Evolutionary conservation across 2,888 invertebrate species (phyloP), one percentile per base, ranked within the genome.

Genomic region (Orthosia gracilis): DNA sequence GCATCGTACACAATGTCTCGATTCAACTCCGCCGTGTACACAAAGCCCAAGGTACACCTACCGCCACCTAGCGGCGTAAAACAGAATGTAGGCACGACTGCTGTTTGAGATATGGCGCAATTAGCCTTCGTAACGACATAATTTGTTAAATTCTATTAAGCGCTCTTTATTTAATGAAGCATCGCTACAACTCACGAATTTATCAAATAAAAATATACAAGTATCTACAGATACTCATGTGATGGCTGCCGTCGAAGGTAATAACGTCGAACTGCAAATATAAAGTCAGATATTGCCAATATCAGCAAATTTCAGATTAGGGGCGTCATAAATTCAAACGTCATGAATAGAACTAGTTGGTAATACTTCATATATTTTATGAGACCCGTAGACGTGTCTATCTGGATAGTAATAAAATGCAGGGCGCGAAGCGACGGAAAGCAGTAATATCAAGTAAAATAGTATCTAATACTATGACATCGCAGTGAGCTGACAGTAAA

Each of bases 321-420:
- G 73, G 77, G 59, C 72, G 69, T 75, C 78, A 80, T 87, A 88
- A 87, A 87, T 80, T 87, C 73, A 82, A 80, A 87, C 71, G 88
- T 86, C 86, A 82, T 83, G 87, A 85, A 85, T 87, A 50, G 75
- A 82, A 62, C 78, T 86, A 80, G 83, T 76, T 78, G 78, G 84
- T 83, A 83, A 87, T 90, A 87, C 83, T 85, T 89, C 86, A 85
- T 86, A 87, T 84, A 89, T 85, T 90, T 90, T 89, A 89, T 83
- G 88, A 83, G 85, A 78, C 73, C 73, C 73, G 83, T 79, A 85
- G 80, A 88, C 82, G 86, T 88, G 88, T 90, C 89, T 89, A 83
- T 88, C 84, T 88, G 87, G 85, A 89, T 88, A 85, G 89, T 86
- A 89, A 90, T 91, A 92, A 92, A 91, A 88, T 89, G 76, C 87